phyloP scores from a whole-genome alignment of 2,888 invertebrate species.

The Apodemia mormo region DNA sequence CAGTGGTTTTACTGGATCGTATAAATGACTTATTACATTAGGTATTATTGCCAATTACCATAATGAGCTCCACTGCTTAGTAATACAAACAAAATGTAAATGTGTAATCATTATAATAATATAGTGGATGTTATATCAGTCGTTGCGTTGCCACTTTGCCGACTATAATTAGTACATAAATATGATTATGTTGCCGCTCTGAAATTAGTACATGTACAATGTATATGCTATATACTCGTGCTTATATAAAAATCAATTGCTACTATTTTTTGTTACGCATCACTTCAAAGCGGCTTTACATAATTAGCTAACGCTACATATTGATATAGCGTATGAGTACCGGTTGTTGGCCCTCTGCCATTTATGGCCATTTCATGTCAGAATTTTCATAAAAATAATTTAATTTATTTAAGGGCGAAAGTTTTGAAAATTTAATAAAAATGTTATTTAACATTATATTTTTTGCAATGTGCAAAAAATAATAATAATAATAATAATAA shows the following conservation, averaged over 20 bases:
- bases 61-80: constrained; percentile 3
- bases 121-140: not conserved
- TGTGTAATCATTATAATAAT: constrained; percentile 10
- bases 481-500: no score
- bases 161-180: constrained; percentile 2
- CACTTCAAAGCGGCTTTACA: no score
- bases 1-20: not conserved
- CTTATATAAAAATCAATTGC: not conserved
- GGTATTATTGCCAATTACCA: constrained; percentile 1
- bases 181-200: not conserved
- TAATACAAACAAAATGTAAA: constrained; percentile 12
- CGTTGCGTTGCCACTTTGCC: not conserved
- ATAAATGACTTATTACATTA: constrained; percentile 15
- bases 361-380: no score
- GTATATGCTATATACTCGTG: not conserved
- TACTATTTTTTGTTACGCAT: no score
- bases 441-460: no score
- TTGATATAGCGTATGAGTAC: no score
- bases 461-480: no score
- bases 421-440: no score
- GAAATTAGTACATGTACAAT: not conserved
- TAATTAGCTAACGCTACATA: no score
- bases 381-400: no score
- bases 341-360: no score
- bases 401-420: no score